phyloP scores from a whole-genome alignment of 2,113 vertebrate species.

The Macrotus californicus region DNA sequence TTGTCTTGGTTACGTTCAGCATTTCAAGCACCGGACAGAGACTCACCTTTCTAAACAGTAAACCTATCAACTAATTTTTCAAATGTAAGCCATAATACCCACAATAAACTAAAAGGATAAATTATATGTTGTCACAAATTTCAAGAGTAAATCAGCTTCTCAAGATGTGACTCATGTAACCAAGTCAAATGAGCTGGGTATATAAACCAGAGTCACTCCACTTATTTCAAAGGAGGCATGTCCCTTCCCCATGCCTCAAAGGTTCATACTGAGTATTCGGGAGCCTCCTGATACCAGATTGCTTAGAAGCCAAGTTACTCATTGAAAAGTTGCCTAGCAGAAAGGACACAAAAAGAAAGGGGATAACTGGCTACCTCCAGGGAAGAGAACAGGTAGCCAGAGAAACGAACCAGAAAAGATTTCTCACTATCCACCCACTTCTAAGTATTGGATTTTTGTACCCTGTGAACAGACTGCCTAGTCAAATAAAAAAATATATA shows the following conservation, averaged over 20 bases:
- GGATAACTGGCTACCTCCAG: background rate
- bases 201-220: background rate
- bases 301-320: background rate
- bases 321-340: background rate
- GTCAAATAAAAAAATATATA: background rate
- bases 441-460: background rate
- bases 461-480: background rate
- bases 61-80: background rate
- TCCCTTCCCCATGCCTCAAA: background rate
- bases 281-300: background rate
- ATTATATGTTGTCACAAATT: background rate
- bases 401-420: background rate
- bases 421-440: background rate
- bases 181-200: background rate
- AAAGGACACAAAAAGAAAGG: background rate
- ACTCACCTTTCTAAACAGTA: background rate
- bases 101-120: constrained; percentile 16
- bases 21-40: background rate
- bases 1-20: background rate
- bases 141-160: background rate
- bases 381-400: background rate
- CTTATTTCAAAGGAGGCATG: background rate
- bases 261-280: background rate
- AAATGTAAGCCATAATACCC: background rate
- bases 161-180: background rate